These are phyloP conservation scores for Drosophila parvula DNA, from an alignment of 1,140 invertebrate genomes.

Conservation along the genomic window DNA sequence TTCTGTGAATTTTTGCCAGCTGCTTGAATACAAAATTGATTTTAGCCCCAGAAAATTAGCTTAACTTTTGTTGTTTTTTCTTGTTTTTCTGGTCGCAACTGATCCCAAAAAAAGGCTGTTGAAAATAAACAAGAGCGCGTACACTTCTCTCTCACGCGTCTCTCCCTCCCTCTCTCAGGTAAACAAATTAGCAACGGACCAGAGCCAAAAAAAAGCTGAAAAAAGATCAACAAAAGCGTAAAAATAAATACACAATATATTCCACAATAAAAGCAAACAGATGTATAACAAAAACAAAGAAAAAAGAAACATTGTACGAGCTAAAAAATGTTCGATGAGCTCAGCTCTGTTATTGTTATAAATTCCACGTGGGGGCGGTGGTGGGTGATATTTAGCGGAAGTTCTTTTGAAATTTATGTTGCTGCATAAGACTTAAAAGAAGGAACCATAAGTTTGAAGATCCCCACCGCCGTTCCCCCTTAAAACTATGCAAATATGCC, in stretches of 20 bases:
- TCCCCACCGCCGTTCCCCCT: not conserved
- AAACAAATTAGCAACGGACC: conserved; percentile 67
- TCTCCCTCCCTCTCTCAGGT: conserved; percentile 45
- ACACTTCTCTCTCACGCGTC: conserved; percentile 10
- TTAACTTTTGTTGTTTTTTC: conserved; percentile 35
- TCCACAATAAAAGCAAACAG: conserved; percentile 63
- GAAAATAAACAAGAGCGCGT: conserved; percentile 56
- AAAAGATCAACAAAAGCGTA: conserved; percentile 38
- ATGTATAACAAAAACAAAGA: conserved; percentile 47
- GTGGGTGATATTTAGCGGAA: conserved; percentile 37
- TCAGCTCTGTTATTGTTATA: conserved; percentile 69
- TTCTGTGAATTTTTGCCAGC: conserved; percentile 31
- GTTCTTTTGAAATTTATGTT: conserved; percentile 49
- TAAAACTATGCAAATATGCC: conserved; percentile 65
- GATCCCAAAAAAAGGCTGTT: conserved; percentile 52
- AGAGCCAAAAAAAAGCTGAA: conserved; percentile 37
- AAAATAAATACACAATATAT: conserved; percentile 53
- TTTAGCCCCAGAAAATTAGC: conserved; percentile 25
- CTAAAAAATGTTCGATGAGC: conserved; percentile 67
- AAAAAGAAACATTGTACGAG: conserved; percentile 46
- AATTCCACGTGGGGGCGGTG: conserved; percentile 11
- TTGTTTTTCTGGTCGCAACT: conserved; percentile 14
- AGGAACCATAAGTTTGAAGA: conserved; percentile 38
- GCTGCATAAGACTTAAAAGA: conserved; percentile 30
- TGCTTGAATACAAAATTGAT: conserved; percentile 51